Conservation (phyloP, 2,888 invertebrate species). For the Andrena bicolor region DNA sequence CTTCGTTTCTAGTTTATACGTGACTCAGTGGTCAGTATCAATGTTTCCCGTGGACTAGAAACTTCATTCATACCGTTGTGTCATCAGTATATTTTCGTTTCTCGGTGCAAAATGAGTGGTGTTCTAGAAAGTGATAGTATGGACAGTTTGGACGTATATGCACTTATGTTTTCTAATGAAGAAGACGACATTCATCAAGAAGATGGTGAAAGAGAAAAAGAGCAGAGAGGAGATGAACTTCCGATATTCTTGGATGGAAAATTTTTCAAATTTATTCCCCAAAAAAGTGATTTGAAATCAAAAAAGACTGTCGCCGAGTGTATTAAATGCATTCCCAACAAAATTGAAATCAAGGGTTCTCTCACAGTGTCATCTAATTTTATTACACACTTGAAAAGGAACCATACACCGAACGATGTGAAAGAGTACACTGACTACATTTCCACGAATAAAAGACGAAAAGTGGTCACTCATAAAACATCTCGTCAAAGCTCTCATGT, state of each 20-base stretch:
- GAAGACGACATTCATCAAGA: conserved; percentile 1
- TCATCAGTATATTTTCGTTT: background rate
- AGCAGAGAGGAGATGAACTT: background rate
- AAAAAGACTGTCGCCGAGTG: background rate
- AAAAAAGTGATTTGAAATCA: background rate
- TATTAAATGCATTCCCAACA: background rate
- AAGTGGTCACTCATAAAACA: conserved; percentile 1
- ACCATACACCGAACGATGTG: background rate
- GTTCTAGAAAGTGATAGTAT: background rate
- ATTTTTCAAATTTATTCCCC: background rate
- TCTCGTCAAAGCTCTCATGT: background rate
- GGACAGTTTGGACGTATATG: no score
- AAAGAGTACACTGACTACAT: background rate
- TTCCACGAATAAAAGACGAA: conserved; percentile 4
- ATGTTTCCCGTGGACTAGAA: background rate
- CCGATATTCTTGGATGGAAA: background rate
- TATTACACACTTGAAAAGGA: background rate
- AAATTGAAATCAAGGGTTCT: background rate
- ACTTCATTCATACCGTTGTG: background rate
- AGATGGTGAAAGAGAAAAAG: background rate
- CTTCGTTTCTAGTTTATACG: background rate
- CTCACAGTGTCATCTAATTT: background rate
- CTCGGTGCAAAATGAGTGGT: background rate
- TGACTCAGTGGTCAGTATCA: background rate
- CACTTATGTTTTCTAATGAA: background rate